These are phyloP conservation scores for Oreochromis mossambicus DNA, from an alignment of 2,797 vertebrate species.

Conservation along the genomic window DNA sequence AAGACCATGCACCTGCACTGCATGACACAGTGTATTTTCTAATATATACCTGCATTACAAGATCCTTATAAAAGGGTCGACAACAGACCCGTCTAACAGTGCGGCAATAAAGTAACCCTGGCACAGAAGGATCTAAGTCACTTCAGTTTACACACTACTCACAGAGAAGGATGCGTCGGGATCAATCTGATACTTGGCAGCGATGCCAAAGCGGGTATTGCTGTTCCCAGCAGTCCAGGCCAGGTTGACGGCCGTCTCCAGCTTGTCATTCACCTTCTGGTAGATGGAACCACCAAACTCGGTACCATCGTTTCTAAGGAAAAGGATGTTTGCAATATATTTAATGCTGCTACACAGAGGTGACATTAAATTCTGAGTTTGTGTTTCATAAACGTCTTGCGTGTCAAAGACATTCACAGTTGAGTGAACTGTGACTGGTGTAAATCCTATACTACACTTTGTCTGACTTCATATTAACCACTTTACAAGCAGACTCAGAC, in stretches of 20 bases:
- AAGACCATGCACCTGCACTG: background rate
- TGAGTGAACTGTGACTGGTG: background rate
- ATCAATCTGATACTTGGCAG: slow-evolving; percentile 97
- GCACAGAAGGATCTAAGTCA: background rate
- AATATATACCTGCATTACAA: background rate
- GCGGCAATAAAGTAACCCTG: background rate
- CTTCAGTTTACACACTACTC: slow-evolving; percentile 54
- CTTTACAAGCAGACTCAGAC: slow-evolving; percentile 14
- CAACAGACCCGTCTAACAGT: background rate
- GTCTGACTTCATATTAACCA: slow-evolving; percentile 16
- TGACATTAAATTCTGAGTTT: background rate
- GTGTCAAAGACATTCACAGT: background rate
- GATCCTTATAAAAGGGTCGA: background rate
- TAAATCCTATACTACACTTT: background rate
- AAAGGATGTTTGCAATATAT: background rate
- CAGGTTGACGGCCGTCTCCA: slow-evolving; percentile 95
- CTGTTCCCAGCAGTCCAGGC: slow-evolving; percentile 98
- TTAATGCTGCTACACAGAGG: background rate
- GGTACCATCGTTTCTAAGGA: slow-evolving; percentile 90
- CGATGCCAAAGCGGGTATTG: slow-evolving; percentile 97
- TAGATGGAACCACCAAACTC: slow-evolving; percentile 98
- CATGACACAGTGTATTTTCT: background rate
- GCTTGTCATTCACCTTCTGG: slow-evolving; percentile 94
- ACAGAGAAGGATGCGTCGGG: slow-evolving; percentile 92
- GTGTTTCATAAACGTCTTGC: background rate